Conservation (phyloP, 92 coral and sea anemone genomes). For the Heteractis magnifica region DNA sequence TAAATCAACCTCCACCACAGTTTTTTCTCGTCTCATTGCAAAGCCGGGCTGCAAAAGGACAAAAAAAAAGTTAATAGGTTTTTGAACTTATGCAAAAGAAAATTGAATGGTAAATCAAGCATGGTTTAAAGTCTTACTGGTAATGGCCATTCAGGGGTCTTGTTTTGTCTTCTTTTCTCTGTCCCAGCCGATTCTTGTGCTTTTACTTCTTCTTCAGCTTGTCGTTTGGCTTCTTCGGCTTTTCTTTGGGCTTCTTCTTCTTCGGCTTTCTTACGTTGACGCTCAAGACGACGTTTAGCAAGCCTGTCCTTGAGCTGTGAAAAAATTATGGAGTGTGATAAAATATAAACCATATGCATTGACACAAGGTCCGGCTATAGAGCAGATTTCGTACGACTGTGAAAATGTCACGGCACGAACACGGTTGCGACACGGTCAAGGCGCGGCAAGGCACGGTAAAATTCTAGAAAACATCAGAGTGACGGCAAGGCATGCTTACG, state of each 20-base stretch:
- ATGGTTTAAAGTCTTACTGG: constrained; percentile 31
- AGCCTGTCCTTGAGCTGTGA: constrained; percentile 75
- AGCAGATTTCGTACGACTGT: too few relatives aligned
- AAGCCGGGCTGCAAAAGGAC: constrained; percentile 73
- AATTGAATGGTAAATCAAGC: not conserved
- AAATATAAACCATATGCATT: not conserved
- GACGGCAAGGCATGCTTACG: too few relatives aligned
- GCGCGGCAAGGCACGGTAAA: too few relatives aligned
- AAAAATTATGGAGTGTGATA: not conserved
- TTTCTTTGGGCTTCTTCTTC: constrained; percentile 44
- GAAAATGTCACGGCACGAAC: too few relatives aligned
- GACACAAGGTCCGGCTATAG: too few relatives aligned
- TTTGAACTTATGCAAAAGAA: not conserved
- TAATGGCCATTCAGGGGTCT: constrained; percentile 57
- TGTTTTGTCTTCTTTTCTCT: constrained; percentile 15
- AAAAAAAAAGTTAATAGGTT: constrained; percentile 2
- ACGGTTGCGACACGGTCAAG: too few relatives aligned
- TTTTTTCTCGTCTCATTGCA: constrained; percentile 94
- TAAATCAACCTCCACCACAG: constrained; percentile 90
- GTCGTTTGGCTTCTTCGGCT: constrained; percentile 32
- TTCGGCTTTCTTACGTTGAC: constrained; percentile 62
- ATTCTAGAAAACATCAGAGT: too few relatives aligned
- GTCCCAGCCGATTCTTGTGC: constrained; percentile 34
- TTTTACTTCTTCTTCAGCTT: constrained; percentile 61
- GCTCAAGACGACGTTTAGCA: constrained; percentile 83